Base-by-base conservation (phyloP, 2,113 vertebrate genomes). In the Aramus guarauna region DNA sequence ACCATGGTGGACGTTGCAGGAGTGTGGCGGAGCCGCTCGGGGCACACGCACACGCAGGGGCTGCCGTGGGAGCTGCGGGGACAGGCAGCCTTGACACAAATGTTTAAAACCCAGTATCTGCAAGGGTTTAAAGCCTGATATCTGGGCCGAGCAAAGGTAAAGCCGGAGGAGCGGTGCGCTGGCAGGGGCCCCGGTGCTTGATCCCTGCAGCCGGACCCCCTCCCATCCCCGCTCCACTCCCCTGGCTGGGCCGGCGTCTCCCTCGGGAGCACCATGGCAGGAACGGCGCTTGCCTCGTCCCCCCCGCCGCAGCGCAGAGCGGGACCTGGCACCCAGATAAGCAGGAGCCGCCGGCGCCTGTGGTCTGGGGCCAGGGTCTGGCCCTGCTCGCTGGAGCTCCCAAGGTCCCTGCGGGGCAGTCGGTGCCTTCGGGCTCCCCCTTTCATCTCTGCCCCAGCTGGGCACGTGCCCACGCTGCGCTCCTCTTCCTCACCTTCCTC, bases 201-300 rank as follows among this genome's bases (percentile, higher is more conserved):
- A 26, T 41, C 15, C 63, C 63, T 5, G 32, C 37, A 9, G 71
- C 48, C 5, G 2, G 47, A 58, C 2, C 9, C 7, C 9, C 8
- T 0, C 11, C 8, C 7, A 0, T 0, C 15, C 50, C 39, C 5
- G 0, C 30, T 11, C 24, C 0, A 4, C 59, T 36, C 4, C 50
- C 19, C 39, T 2, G 73, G 45, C 56, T 3, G 11, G 63, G 69
- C 56, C 3, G 0, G 39, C 0, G 2, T 11, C 37, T 45, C 59
- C 13, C 50, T 36, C 5, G 1, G 80, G 74, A 92, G 58, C 50
- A 18, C 59, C 10, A 5, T 9, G 21, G 59, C 67, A 11, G 60
- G 14, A 64, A 29, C 0, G 14, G 66, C 1, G 1, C 18, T 77
- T 71, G 27, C 83, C 60, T 69, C 1, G 0, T 4, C 17, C 29